Evolutionary conservation across 1,140 invertebrate species (phyloP).

Genomic region (Heliconius hermathena): DNA sequence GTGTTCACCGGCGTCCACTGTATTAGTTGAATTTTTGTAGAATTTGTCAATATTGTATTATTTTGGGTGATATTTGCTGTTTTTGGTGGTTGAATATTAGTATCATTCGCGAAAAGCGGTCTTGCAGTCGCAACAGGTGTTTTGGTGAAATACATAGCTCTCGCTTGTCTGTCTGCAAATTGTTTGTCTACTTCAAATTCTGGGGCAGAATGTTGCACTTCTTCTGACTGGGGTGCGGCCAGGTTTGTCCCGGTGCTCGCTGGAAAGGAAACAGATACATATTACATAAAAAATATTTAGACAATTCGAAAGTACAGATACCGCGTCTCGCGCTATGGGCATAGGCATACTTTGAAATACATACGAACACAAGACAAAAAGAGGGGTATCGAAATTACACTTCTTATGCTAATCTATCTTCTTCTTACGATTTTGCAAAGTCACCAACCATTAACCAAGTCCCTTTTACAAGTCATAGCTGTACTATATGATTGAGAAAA

Average conservation of each 20-base stretch:
- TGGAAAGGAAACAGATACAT: slow-evolving; percentile 50
- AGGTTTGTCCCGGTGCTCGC: slow-evolving; percentile 54
- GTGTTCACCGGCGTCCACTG: slow-evolving; percentile 38
- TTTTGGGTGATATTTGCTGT: slow-evolving; percentile 13
- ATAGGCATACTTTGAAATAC: neutral
- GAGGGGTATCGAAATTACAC: too few species aligned
- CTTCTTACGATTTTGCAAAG: too few species aligned
- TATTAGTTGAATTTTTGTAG: slow-evolving; percentile 42
- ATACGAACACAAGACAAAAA: neutral
- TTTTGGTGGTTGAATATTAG: slow-evolving; percentile 30
- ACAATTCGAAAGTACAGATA: neutral
- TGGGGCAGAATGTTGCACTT: slow-evolving; percentile 48
- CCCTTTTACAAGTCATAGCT: too few species aligned
- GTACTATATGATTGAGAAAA: too few species aligned
- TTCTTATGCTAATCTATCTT: too few species aligned
- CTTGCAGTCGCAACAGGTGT: slow-evolving; percentile 39
- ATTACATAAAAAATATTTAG: neutral
- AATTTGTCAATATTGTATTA: slow-evolving; percentile 15
- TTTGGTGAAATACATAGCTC: slow-evolving; percentile 73
- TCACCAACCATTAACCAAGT: too few species aligned
- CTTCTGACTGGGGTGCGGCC: slow-evolving; percentile 67
- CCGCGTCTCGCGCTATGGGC: neutral
- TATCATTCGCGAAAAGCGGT: slow-evolving; percentile 34
- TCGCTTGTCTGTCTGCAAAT: slow-evolving; percentile 57
- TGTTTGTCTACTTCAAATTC: slow-evolving; percentile 49